Evolutionary conservation across 2,797 vertebrate species (phyloP).

Genomic region (Gymnothorax javanicus): DNA sequence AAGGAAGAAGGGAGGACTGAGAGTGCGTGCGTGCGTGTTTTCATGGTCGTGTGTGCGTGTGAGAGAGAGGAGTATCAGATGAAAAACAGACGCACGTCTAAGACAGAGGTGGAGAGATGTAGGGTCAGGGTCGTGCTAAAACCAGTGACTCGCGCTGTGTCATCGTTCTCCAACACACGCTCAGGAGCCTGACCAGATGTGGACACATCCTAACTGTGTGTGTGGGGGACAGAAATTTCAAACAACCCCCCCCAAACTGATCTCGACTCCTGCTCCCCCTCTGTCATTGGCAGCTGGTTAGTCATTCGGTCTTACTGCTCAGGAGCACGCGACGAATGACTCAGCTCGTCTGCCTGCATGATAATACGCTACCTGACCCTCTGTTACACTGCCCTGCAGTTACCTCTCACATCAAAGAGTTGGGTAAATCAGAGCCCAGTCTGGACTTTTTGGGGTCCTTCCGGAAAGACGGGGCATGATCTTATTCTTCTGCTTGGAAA

Average conservation of each 20-base stretch:
- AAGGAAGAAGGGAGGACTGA: background rate
- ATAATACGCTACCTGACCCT: background rate
- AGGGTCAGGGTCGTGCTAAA: too few species aligned
- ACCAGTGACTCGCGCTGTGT: too few species aligned
- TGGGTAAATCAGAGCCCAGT: background rate
- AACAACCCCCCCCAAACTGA: background rate
- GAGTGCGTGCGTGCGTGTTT: background rate
- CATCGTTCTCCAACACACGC: too few species aligned
- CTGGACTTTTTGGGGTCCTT: too few species aligned
- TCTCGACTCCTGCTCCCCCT: background rate
- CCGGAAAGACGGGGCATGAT: too few species aligned
- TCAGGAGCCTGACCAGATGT: too few species aligned
- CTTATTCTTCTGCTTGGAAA: too few species aligned
- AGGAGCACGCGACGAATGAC: background rate
- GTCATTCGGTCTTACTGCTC: background rate
- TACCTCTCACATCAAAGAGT: background rate
- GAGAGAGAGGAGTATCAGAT: background rate
- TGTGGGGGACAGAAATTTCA: background rate
- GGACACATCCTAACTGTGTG: background rate
- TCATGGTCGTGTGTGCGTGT: too few species aligned
- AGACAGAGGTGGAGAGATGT: too few species aligned
- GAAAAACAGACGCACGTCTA: too few species aligned
- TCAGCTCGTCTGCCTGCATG: background rate
- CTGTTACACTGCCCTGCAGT: background rate
- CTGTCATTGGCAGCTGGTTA: background rate